Percentiles rank a stretch among this genome's conserved stretches.
These are phyloP conservation scores for Cettia cetti DNA, from an alignment of 2,113 vertebrate genomes.

Conservation along the genomic window DNA sequence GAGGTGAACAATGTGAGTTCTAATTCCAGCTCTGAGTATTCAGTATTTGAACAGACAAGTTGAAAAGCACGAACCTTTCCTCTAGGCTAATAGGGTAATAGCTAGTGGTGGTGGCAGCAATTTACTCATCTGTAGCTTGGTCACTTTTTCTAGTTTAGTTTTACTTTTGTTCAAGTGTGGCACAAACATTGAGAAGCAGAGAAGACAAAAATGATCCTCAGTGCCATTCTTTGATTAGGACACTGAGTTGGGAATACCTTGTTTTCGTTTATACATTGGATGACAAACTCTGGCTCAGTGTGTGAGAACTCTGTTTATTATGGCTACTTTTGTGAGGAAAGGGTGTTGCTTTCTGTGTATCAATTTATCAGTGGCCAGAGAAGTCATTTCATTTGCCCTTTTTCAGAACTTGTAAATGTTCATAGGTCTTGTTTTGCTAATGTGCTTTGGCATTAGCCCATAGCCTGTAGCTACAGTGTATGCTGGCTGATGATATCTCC, in stretches of 20 bases:
- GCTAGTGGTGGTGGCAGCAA: background rate
- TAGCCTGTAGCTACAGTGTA: background rate
- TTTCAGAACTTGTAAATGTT: background rate
- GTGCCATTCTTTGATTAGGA: background rate
- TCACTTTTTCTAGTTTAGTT: background rate
- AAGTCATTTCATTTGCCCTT: background rate
- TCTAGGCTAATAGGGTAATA: no score
- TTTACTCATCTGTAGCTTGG: background rate
- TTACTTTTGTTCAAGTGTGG: background rate
- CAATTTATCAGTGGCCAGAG: background rate
- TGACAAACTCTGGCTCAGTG: background rate
- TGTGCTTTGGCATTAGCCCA: background rate
- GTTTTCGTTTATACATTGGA: background rate
- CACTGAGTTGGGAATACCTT: background rate
- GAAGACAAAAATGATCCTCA: background rate
- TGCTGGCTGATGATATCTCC: accelerated
- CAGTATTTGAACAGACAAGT: background rate
- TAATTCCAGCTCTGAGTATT: background rate
- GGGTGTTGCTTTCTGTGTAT: background rate
- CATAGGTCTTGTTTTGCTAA: background rate
- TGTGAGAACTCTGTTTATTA: background rate
- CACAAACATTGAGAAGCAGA: background rate
- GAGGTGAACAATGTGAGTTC: background rate
- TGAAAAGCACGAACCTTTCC: background rate
- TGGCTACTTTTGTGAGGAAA: background rate